phyloP scores from a whole-genome alignment of 1,140 invertebrate genomes.

The Drosophila melanica region DNA sequence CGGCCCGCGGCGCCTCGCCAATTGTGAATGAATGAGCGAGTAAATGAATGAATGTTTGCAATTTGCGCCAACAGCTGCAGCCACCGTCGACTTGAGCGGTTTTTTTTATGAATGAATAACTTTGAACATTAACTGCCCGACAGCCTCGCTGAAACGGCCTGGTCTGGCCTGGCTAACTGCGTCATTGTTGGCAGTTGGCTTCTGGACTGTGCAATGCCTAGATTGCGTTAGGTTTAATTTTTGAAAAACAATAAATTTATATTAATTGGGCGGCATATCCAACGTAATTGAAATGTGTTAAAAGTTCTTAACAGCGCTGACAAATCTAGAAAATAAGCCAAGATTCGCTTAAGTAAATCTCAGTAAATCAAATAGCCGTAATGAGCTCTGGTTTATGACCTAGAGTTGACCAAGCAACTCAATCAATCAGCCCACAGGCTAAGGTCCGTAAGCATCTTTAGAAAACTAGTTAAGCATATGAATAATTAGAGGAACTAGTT shows the following conservation, averaged over 20 bases:
- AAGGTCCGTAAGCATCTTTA: neutral
- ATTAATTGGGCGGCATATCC: slow-evolving; percentile 47
- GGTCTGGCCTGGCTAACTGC: slow-evolving; percentile 1
- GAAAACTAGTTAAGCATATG: slow-evolving; percentile 50
- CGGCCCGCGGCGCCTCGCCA: slow-evolving; percentile 49
- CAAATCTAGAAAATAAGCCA: slow-evolving; percentile 9
- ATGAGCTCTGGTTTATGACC: slow-evolving; percentile 39
- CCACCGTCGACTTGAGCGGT: slow-evolving; percentile 25
- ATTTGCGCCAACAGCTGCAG: slow-evolving; percentile 66
- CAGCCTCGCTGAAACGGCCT: too few relatives aligned
- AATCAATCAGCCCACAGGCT: slow-evolving; percentile 2
- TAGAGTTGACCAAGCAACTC: slow-evolving; percentile 11
- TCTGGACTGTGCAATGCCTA: slow-evolving; percentile 58
- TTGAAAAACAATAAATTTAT: slow-evolving; percentile 66
- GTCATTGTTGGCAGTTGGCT: neutral
- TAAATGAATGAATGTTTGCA: slow-evolving; percentile 74
- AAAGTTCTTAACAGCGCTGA: neutral
- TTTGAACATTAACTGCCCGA: slow-evolving; percentile 48
- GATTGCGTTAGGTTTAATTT: slow-evolving; percentile 50
- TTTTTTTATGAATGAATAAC: slow-evolving; percentile 76
- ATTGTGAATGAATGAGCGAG: slow-evolving; percentile 64
- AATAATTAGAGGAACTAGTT: slow-evolving; percentile 62
- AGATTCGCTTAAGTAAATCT: slow-evolving; percentile 15
- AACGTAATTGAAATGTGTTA: slow-evolving; percentile 42
- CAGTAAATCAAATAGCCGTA: slow-evolving; percentile 16